phyloP scores from a whole-genome alignment of 1,140 invertebrate genomes.

The Drosophila fuyamai region DNA sequence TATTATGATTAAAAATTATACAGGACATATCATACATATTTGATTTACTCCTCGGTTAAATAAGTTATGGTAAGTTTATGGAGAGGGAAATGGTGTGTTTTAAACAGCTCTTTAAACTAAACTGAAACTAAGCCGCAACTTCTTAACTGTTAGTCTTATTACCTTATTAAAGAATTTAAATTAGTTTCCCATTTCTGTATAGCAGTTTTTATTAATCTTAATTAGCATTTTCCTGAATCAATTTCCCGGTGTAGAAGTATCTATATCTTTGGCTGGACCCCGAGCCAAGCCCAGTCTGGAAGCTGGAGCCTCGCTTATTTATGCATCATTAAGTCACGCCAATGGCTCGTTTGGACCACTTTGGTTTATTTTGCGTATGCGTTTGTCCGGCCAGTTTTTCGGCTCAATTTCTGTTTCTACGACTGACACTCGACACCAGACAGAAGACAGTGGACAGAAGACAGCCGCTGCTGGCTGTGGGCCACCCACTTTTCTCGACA shows the following conservation, averaged over 20 bases:
- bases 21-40: too few relatives aligned
- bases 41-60: too few relatives aligned
- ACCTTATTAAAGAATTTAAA: too few relatives aligned
- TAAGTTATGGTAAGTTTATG: too few relatives aligned
- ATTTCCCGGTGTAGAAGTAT: not conserved
- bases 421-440: constrained; percentile 21
- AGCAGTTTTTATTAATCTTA: too few relatives aligned
- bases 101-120: too few relatives aligned
- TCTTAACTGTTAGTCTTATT: too few relatives aligned
- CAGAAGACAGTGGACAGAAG: constrained; percentile 29
- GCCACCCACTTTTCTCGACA: constrained; percentile 64
- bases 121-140: too few relatives aligned
- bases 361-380: constrained; percentile 38
- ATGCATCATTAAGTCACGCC: constrained; percentile 80
- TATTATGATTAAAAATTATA: too few relatives aligned
- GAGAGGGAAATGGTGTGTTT: too few relatives aligned
- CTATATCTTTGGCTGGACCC: constrained; percentile 5
- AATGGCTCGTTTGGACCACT: constrained; percentile 71
- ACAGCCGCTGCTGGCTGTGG: constrained; percentile 64
- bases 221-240: not conserved
- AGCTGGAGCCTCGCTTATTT: constrained; percentile 52
- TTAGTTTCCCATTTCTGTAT: too few relatives aligned
- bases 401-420: constrained; percentile 37
- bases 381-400: constrained; percentile 27
- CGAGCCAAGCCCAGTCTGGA: constrained; percentile 25